Evolutionary conservation across 2,888 invertebrate species (phyloP), one percentile per base, ranked within the genome.

Genomic region (Macaria liturata): DNA sequence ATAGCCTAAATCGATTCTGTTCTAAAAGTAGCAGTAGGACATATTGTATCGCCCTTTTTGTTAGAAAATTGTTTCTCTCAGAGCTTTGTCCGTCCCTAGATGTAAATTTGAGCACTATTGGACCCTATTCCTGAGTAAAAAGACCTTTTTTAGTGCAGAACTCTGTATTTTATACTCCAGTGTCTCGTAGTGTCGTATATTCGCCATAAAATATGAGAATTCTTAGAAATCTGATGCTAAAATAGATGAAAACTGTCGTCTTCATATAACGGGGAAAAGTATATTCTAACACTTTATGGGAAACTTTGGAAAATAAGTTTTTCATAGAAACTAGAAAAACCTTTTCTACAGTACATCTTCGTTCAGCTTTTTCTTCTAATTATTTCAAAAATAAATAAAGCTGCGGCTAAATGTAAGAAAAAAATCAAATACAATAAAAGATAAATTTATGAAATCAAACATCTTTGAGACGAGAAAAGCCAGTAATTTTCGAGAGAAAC

Each of bases 191-290:
- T 64, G 34, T 54, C 66, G 74, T 69, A 73, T 68, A 66, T 74
- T 60, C 59, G 62, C 57, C 62, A 62, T 76, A 73, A 80, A 74
- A 76, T 79, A 78, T 76, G 72, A 67, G 59, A 62, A 57, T 63
- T 69, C 64, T 67, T 65, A 68, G 69, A 74, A 69, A 75, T 75
- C 67, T 63, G 57, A 54, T 62, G 59, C 43, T 39, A 67, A 70
- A 66, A 69, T 72, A 68, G 59, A 66, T 65, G 62, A 65, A 69
- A 67, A 61, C 32, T 60, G 51, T 59, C 20, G 20, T 20, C 20
- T 20, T 20, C 20, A 20, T 20, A 2, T 2, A 20, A 20, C 20
- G 20, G 20, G 20, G 20, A 20, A 20, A 20, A 20, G 2, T n/a
- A 20, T 20, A 20, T 20, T 20, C 1, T 20, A 20, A 20, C 20